Evolutionary conservation across 2,797 vertebrate species (phyloP).

Genomic region (Netta rufina): DNA sequence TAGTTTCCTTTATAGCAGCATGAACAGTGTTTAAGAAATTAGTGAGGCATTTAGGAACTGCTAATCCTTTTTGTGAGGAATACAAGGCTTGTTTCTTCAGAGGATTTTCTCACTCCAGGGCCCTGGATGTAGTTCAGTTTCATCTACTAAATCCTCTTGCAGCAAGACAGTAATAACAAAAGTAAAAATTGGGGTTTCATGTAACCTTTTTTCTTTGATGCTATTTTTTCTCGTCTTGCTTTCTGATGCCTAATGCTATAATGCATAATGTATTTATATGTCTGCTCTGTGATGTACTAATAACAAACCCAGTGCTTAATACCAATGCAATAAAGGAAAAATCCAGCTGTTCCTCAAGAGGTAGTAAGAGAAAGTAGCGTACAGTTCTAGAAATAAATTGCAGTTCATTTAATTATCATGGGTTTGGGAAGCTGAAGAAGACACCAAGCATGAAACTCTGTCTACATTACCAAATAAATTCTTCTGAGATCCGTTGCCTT

Average conservation of each 20-base stretch:
- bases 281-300: not conserved
- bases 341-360: not conserved
- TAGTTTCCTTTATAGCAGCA: not conserved
- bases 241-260: not conserved
- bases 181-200: not conserved
- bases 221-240: not conserved
- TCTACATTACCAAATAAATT: not conserved
- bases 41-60: slow-evolving; percentile 50
- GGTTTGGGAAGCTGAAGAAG: not conserved
- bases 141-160: not conserved
- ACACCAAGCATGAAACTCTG: not conserved
- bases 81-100: slow-evolving; percentile 32
- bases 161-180: not conserved
- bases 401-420: not conserved
- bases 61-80: slow-evolving; percentile 47
- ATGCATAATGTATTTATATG: not conserved
- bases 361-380: not conserved
- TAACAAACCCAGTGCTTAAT: not conserved
- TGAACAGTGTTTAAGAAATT: slow-evolving; percentile 34
- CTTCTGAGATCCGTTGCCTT: not conserved
- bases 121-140: not conserved
- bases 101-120: slow-evolving; percentile 31
- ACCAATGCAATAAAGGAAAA: not conserved
- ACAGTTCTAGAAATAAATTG: not conserved
- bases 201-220: not conserved